phyloP scores from a whole-genome alignment of 1,140 invertebrate species.

The Elymnias hypermnestra region DNA sequence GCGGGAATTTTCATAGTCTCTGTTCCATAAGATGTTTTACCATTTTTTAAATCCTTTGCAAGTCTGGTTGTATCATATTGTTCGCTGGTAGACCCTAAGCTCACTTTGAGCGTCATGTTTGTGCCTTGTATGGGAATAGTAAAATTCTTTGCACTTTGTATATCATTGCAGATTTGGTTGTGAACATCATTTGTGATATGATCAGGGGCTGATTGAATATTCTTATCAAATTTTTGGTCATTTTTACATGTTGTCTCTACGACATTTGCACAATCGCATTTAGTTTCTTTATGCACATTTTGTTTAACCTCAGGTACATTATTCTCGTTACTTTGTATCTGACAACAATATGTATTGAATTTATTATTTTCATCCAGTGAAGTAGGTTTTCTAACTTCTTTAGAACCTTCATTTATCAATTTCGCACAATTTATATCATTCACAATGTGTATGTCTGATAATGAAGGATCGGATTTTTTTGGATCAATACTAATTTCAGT shows the following conservation, averaged over 20 bases:
- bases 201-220: conserved; percentile 23
- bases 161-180: conserved; percentile 6
- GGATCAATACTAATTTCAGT: conserved; percentile 65
- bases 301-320: conserved; percentile 1
- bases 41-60: neutral
- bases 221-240: conserved; percentile 20
- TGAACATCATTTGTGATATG: conserved; percentile 8
- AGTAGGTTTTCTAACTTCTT: conserved; percentile 25
- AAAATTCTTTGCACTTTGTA: conserved; percentile 29
- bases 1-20: conserved; percentile 25
- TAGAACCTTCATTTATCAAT: conserved; percentile 37
- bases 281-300: neutral
- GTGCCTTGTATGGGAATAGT: conserved; percentile 58
- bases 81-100: conserved; percentile 30
- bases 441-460: conserved; percentile 55
- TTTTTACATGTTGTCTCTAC: conserved; percentile 1
- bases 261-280: conserved; percentile 2
- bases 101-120: conserved; percentile 60
- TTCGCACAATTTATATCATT: conserved; percentile 36
- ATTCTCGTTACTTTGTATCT: neutral
- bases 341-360: neutral
- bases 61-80: neutral
- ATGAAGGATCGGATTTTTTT: conserved; percentile 49
- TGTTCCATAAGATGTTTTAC: conserved; percentile 17
- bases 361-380: conserved; percentile 13